Evolutionary conservation across 2,888 invertebrate genomes (phyloP), one percentile per base, ranked within the genome.

Genomic region (Sminthurinus aureus): DNA sequence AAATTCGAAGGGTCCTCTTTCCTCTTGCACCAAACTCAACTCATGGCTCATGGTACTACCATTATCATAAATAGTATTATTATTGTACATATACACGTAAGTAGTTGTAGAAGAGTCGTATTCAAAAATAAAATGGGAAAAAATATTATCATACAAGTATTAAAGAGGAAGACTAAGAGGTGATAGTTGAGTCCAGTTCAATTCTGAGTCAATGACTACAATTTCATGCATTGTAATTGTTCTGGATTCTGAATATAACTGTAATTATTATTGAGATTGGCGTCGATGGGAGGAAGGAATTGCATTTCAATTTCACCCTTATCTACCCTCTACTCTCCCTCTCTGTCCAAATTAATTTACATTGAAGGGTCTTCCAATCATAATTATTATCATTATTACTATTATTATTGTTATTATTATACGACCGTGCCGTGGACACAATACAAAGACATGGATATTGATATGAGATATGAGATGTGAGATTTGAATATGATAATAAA

Each of bases 291-390:
- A 81, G 81, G 73, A 80, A 52, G 73, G 81, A 74, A 58, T 74
- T 51, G 52, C 82, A 79, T 82, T 76, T 38, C 58, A 83, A 80
- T 77, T 79, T 84, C 77, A 82, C 82, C 83, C 82, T 71, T 15
- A 20, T 71, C 22, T 6, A 38, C 38, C 6, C 38, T 38, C 38
- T 6, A 38, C 38, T 38, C 38, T 38, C 38, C 1, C 38, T 38
- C 38, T 38, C 73, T 76, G 76, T 84, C 74, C 66, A 83, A 85
- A 84, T 85, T 84, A 84, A 85, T 84, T 84, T 83, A 80, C 84
- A 84, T 84, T 71, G 80, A 82, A 77, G 76, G 76, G 22, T 52
- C 58, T 24, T 26, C 20, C 9, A 38, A 24, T 76, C 22, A 52
- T 52, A 76, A 76, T 76, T 58, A 76, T 20, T 66, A 66, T 79